Percentiles rank a stretch among this genome's conserved stretches.
These are phyloP conservation scores for Xiphophorus hellerii DNA, from an alignment of 2,113 vertebrate species.

Conservation along the genomic window DNA sequence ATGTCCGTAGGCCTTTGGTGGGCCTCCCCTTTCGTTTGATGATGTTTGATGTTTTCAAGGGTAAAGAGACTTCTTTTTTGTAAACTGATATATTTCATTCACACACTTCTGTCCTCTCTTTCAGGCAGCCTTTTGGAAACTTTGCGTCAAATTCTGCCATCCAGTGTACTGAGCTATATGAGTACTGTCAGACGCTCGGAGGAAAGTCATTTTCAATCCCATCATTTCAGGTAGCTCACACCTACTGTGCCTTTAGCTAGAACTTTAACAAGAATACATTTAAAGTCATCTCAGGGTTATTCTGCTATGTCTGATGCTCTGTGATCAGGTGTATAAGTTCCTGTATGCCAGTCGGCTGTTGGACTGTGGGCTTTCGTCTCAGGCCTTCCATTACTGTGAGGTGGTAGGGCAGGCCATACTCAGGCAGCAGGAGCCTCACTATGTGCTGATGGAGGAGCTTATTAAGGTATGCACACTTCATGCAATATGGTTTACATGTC, in stretches of 20 bases:
- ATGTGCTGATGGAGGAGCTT: constrained; percentile 82
- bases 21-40: too few species aligned
- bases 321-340: constrained; percentile 87
- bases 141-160: constrained; percentile 86
- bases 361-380: constrained; percentile 85
- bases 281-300: neutral
- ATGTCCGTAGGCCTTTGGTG: too few species aligned
- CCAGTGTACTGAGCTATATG: constrained; percentile 88
- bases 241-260: neutral
- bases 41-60: too few species aligned
- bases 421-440: constrained; percentile 47
- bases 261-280: too few species aligned
- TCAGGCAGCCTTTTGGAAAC: constrained; percentile 81
- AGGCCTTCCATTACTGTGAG: constrained; percentile 92
- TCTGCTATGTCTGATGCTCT: neutral
- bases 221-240: constrained; percentile 86
- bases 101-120: constrained; percentile 14
- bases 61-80: neutral
- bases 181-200: constrained; percentile 86
- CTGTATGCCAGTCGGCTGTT: constrained; percentile 88
- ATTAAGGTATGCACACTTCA: constrained; percentile 72
- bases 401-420: constrained; percentile 78
- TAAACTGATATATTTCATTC: neutral
- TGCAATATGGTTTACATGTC: neutral
- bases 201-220: constrained; percentile 78